Evolutionary conservation across 2,797 vertebrate species (phyloP), one percentile per base, ranked within the genome.

Genomic region (Enteromius radiatus): DNA sequence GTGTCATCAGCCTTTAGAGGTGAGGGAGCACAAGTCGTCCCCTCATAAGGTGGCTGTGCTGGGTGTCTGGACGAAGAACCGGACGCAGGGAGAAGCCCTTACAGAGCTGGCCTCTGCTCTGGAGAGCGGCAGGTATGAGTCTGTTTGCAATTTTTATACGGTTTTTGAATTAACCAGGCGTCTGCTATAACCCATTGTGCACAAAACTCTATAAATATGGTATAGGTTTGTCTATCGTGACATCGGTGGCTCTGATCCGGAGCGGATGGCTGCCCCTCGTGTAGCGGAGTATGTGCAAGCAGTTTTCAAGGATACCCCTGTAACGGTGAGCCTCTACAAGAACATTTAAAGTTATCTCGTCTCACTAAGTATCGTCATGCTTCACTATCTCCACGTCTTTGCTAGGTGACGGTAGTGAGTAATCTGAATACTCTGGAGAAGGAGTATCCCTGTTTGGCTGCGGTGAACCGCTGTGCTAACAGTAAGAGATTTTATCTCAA

Each of bases 161-260:
- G 10, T 26, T 26, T 14, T 59, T 26, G 11, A 2, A 26, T 26
- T 59, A 26, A 26, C 23, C 23, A 14, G 1, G 67, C 12, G 31
- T 36, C 9, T 67, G 17, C 11, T 2, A 17, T 0, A 3, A n/a
- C 11, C 36, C 12, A 41, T n/a, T 6, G 5, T 31, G 26, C 36
- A 15, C 28, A 56, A 56, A 54, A 71, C 36, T 21, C 31, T 4
- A 4, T 26, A 77, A 47, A 56, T 38, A n/a, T 52, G 43, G 31
- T 70, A 3, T 31, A 96, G 95, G 83, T 84, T 94, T 80, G 94
- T 91, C 0, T 96, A 87, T 73, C 93, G 95, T 2, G 95, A 96
- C 83, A 95, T 96, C 2, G 95, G 95, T 0, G 95, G 95, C 67
- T 96, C 95, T 0, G 95, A 96, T 84, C 95, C 95, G 0, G 95